phyloP scores from a whole-genome alignment of 2,113 vertebrate genomes.

The Hipposideros armiger region DNA sequence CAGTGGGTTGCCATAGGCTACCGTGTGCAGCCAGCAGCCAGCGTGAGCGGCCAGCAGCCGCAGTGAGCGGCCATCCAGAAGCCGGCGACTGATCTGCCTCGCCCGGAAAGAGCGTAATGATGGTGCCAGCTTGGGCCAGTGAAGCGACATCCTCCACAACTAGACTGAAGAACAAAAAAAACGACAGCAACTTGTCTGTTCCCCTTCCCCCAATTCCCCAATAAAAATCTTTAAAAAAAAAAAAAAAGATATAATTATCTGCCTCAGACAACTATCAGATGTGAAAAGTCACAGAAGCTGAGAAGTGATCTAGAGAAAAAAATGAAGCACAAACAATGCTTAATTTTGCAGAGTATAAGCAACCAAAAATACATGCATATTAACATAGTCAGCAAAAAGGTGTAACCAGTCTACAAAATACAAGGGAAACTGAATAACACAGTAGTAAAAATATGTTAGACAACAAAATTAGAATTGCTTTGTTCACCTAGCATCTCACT shows the following conservation, averaged over 20 bases:
- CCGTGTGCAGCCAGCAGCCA: no score
- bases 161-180: no score
- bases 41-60: no score
- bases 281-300: constrained; percentile 36
- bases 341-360: background rate
- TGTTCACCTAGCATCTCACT: background rate
- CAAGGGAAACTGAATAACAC: background rate
- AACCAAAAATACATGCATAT: background rate
- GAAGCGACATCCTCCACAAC: no score
- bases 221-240: no score
- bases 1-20: no score
- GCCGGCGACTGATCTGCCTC: no score
- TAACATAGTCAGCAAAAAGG: background rate
- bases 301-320: background rate
- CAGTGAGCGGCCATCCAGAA: no score
- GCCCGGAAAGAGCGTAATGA: no score
- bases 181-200: no score
- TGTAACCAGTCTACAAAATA: background rate
- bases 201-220: no score
- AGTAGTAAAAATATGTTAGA: background rate
- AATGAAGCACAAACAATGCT: background rate
- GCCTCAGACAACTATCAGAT: background rate
- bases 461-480: background rate
- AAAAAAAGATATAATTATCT: background rate
- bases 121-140: no score